Percentiles rank a stretch among this genome's conserved stretches.
Conservation (phyloP, 2,113 vertebrate genomes). For the Xenopus borealis region DNA sequence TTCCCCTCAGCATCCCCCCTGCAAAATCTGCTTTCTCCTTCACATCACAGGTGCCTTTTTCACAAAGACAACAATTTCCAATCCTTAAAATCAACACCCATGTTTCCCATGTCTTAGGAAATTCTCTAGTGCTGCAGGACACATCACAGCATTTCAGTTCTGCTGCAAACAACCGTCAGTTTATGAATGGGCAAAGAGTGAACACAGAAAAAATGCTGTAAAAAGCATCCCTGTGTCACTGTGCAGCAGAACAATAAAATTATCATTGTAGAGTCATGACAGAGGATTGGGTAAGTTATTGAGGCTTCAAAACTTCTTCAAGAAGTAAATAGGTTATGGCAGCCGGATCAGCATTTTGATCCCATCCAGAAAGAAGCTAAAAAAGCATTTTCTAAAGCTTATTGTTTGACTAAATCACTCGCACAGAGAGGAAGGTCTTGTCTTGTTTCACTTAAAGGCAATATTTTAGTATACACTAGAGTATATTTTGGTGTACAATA, state of each 20-base stretch:
- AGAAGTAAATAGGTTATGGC: background rate
- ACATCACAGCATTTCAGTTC: background rate
- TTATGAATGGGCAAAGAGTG: conserved; percentile 15
- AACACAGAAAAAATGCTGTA: conserved; percentile 2
- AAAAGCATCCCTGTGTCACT: conserved; percentile 17
- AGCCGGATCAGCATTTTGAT: conserved; percentile 14
- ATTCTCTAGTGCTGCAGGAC: too few relatives aligned
- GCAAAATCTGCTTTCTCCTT: too few relatives aligned
- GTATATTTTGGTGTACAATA: too few relatives aligned
- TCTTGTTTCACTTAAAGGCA: too few relatives aligned
- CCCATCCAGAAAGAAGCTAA: background rate
- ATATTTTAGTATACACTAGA: too few relatives aligned
- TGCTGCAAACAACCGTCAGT: conserved; percentile 12
- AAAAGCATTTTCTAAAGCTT: background rate
- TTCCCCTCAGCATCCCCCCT: too few relatives aligned
- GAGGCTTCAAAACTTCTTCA: conserved; percentile 2
- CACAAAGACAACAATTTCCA: too few relatives aligned
- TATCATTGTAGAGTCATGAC: conserved; percentile 13
- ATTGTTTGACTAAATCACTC: conserved; percentile 15
- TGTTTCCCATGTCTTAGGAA: background rate
- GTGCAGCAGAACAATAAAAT: background rate
- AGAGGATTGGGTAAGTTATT: conserved; percentile 15
- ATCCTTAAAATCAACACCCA: too few relatives aligned
- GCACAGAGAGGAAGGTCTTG: too few relatives aligned
- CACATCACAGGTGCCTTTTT: too few relatives aligned